Evolutionary conservation across 2,113 vertebrate species (phyloP).

Genomic region (Gopherus evgoodei): DNA sequence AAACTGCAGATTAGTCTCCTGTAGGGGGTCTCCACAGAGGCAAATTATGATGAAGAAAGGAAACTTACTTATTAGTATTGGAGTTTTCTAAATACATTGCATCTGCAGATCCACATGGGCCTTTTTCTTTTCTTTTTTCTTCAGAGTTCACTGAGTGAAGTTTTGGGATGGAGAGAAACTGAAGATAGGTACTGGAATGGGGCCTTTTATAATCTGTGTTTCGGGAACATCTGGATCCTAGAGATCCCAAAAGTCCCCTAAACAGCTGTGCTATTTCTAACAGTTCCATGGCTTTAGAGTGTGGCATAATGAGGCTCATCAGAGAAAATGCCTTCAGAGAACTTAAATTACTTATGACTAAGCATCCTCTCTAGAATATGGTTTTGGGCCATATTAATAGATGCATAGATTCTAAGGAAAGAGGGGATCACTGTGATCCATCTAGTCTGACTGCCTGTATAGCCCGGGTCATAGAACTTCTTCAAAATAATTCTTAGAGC

Average conservation of each 20-base stretch:
- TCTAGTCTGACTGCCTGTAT: neutral
- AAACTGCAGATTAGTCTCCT: neutral
- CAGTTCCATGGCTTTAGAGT: neutral
- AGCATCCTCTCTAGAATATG: neutral
- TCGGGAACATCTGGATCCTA: neutral
- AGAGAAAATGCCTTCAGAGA: neutral
- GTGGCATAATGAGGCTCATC: neutral
- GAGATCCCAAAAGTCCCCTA: neutral
- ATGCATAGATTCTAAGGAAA: neutral
- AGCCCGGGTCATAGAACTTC: neutral
- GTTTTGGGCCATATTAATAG: neutral
- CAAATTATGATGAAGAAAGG: neutral
- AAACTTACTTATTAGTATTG: neutral
- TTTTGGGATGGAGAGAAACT: neutral
- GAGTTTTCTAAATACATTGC: neutral
- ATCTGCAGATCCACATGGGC: neutral
- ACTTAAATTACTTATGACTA: neutral
- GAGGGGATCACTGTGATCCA: neutral
- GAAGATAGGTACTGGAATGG: neutral
- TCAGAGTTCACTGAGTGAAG: neutral
- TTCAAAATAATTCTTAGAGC: neutral
- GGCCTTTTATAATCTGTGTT: neutral
- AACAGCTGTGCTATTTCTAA: neutral
- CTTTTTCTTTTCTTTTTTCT: neutral
- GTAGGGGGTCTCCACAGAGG: neutral